Base-by-base conservation (phyloP, 1,140 invertebrate genomes). In the Trichonephila inaurata region DNA sequence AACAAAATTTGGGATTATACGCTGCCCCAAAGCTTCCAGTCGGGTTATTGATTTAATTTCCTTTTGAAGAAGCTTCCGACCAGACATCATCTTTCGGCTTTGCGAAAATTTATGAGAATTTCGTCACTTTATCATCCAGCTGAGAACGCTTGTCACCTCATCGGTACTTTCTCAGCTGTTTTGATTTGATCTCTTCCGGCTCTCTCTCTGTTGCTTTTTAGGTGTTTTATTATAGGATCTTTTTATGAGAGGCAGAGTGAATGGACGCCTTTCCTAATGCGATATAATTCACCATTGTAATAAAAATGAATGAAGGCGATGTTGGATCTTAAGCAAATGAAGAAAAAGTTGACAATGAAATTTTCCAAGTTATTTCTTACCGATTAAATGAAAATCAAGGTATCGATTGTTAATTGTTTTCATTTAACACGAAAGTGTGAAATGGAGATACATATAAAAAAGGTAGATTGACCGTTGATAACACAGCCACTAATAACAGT, bases 81-180 rank as follows among this genome's bases (percentile, higher is more conserved):
- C 16, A 40, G 72, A 77, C 72, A 77, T 16, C 28, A 33, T 40
- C 72, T 77, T 77, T 77, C 83, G 58, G 58, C 83, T 85, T 60
- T 44, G 51, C 24, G 83, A 21, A 61, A 85, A 85, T 85, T 85
- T 85, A 85, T 51, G 83, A 61, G 83, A 61, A 85, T 85, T 85
- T 60, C 83, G 51, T n/a, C 83, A 77, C 33, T 77, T 77, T 77
- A 77, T 77, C 72, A 77, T 77, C 33, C 72, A 77, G 72, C 72
- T 77, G 72, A 77, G 72, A 77, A 77, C 28, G 72, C 72, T 77
- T 77, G 72, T 77, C 72, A 77, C 72, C 72, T 77, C 72, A 40
- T 77, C 72, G 72, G 72, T 77, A 77, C 72, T 77, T 77, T 77
- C 33, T 77, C 72, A 77, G 72, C 72, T 77, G 72, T 33, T 40